Conservation (phyloP, 2,797 vertebrate genomes). For the Poeciliopsis turneri region DNA sequence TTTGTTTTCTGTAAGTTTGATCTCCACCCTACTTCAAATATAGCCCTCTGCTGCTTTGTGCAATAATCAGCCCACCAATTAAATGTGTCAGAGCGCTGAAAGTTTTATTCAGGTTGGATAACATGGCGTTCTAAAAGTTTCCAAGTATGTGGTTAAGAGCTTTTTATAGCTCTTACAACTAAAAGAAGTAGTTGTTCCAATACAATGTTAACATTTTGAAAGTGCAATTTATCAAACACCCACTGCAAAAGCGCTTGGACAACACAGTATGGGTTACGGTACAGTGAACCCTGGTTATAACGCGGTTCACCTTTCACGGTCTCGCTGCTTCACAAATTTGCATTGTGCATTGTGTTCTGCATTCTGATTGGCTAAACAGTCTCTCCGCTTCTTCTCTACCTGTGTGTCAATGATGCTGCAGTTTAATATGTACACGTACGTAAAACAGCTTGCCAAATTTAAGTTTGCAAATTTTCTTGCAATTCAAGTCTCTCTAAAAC, state of each 20-base stretch:
- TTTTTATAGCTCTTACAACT: neutral
- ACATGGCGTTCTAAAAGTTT: neutral
- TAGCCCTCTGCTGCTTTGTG: conserved; percentile 6
- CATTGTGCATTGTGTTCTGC: no score
- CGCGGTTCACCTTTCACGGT: no score
- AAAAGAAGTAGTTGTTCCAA: neutral
- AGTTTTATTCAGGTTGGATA: neutral
- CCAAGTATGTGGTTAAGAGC: neutral
- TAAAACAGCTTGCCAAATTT: no score
- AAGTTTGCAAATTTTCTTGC: no score
- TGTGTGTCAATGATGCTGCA: no score
- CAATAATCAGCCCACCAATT: neutral
- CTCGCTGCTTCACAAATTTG: no score
- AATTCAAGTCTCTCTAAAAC: no score
- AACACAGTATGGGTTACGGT: neutral
- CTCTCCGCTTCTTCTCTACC: no score
- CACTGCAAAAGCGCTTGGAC: neutral
- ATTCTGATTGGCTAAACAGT: no score
- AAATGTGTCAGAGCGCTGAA: neutral
- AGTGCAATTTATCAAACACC: neutral
- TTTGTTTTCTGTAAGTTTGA: conserved; percentile 19
- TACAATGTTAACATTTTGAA: neutral
- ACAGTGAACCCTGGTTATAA: no score
- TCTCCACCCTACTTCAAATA: conserved; percentile 5
- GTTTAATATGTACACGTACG: no score